Evolutionary conservation across 1,140 invertebrate species (phyloP).

Genomic region (Panulirus ornatus): DNA sequence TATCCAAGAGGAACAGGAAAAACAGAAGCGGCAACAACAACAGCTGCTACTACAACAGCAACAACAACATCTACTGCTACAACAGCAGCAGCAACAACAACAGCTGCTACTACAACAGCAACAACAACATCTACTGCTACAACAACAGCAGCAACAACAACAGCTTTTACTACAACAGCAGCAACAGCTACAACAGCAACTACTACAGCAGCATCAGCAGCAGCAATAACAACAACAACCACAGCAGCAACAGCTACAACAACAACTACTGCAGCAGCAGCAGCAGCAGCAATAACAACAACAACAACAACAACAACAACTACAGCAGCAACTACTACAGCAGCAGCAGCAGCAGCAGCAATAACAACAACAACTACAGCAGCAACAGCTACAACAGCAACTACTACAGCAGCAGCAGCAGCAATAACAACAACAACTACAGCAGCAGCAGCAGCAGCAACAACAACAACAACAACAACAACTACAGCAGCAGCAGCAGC

Average conservation of each 20-base stretch:
- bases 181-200: not conserved
- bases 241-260: not conserved
- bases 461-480: constrained; percentile 4
- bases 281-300: not conserved
- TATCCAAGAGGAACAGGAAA: too few relatives aligned
- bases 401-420: not conserved
- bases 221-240: not conserved
- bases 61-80: not conserved
- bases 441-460: not conserved
- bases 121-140: not conserved
- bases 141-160: not conserved
- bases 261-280: not conserved
- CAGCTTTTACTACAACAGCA: not conserved
- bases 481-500: not conserved
- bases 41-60: not conserved
- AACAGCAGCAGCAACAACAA: not conserved
- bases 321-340: not conserved
- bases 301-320: not conserved
- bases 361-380: not conserved
- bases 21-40: too few relatives aligned
- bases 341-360: not conserved
- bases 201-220: not conserved
- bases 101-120: not conserved
- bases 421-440: not conserved
- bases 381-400: constrained; percentile 1